These are phyloP conservation scores for Cremastinae sp. DNA, from an alignment of 2,888 invertebrate genomes.

Conservation along the genomic window DNA sequence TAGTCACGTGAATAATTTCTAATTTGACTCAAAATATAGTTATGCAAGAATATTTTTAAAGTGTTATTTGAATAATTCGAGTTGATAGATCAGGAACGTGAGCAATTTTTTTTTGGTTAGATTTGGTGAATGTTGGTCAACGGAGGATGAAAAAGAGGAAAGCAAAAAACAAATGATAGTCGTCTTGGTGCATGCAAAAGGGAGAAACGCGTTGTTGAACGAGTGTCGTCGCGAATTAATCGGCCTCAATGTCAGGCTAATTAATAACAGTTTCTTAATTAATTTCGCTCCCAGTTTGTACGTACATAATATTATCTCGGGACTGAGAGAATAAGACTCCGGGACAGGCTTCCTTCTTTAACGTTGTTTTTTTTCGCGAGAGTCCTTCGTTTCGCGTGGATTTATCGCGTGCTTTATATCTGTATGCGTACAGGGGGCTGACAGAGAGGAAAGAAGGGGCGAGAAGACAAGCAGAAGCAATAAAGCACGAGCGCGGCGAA, in stretches of 20 bases:
- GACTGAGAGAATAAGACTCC: conserved; percentile 40
- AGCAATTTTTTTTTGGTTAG: no score
- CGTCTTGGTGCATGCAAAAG: conserved; percentile 40
- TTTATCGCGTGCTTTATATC: conserved; percentile 24
- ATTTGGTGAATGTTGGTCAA: no score
- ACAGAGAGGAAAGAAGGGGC: conserved; percentile 50
- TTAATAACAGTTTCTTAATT: conserved; percentile 60
- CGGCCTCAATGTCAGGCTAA: conserved; percentile 45
- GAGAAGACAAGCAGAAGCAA: conserved; percentile 55
- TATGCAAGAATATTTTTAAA: no score
- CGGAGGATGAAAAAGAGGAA: background rate
- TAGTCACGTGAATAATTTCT: no score
- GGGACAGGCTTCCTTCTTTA: conserved; percentile 35
- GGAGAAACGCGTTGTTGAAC: conserved; percentile 41
- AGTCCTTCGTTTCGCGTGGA: conserved; percentile 30
- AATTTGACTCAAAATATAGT: no score
- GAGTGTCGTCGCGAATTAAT: conserved; percentile 58
- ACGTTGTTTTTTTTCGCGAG: conserved; percentile 12
- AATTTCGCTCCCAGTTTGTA: conserved; percentile 47
- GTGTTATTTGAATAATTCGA: no score
- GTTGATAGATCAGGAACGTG: no score
- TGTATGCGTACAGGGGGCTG: background rate
- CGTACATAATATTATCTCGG: conserved; percentile 29
- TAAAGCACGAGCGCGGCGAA: conserved; percentile 61
- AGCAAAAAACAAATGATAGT: conserved; percentile 12